Percentiles rank a stretch among this genome's conserved stretches.
Conservation (phyloP, 2,113 vertebrate species). For the Litocranius walleri region DNA sequence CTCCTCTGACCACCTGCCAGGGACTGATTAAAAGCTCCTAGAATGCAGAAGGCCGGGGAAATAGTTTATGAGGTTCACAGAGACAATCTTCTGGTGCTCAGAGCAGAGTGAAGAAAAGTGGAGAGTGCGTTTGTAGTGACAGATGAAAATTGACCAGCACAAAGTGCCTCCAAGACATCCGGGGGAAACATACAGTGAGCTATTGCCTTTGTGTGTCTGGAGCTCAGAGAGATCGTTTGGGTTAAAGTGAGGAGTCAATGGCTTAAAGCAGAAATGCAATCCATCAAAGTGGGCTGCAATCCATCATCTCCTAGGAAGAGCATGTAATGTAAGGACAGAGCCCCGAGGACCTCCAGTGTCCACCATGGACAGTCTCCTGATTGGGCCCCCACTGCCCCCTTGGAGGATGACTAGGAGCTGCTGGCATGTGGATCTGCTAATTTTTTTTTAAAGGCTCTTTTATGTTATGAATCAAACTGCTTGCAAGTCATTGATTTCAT, state of each 20-base stretch:
- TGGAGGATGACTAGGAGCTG: slow-evolving; percentile 39
- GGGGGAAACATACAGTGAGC: background rate
- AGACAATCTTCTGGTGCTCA: background rate
- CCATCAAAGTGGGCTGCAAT: background rate
- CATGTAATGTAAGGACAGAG: background rate
- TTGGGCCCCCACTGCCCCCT: background rate
- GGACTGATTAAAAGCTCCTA: background rate
- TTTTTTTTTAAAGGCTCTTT: slow-evolving; percentile 41
- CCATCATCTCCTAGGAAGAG: background rate
- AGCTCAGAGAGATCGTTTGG: background rate
- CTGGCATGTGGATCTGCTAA: background rate
- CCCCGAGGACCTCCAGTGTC: background rate
- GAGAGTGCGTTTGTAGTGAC: background rate
- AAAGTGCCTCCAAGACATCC: background rate
- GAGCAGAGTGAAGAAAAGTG: background rate
- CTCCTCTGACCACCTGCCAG: background rate
- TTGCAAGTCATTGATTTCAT: slow-evolving; percentile 48
- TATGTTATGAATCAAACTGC: slow-evolving; percentile 52
- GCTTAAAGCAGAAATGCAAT: background rate
- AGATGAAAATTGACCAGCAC: background rate
- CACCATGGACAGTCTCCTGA: background rate
- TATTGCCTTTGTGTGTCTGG: background rate
- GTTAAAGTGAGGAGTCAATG: background rate
- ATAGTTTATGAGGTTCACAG: background rate
- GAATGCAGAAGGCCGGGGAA: background rate